These are phyloP conservation scores for Carettochelys insculpta DNA, from an alignment of 2,113 vertebrate species.

Conservation along the genomic window DNA sequence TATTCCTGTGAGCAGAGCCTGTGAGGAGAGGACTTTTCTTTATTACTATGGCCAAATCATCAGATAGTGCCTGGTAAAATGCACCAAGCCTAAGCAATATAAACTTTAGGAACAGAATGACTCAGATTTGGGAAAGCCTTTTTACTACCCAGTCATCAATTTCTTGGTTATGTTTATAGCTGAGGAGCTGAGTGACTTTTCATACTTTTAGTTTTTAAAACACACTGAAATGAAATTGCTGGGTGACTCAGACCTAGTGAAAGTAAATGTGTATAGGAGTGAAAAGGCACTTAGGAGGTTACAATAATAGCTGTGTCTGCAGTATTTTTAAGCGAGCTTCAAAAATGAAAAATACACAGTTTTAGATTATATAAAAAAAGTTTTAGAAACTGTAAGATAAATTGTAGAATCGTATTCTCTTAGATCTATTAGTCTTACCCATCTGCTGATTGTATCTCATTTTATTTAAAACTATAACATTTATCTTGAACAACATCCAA, in stretches of 20 bases:
- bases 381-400: background rate
- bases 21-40: background rate
- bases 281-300: slow-evolving; percentile 62
- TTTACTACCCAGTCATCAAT: slow-evolving; percentile 21
- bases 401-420: background rate
- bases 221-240: slow-evolving; percentile 48
- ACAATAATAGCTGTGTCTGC: slow-evolving; percentile 41
- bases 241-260: slow-evolving; percentile 67
- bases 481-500: slow-evolving; percentile 4
- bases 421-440: background rate
- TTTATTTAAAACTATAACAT: slow-evolving; percentile 4
- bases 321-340: background rate
- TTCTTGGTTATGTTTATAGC: slow-evolving; percentile 72
- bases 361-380: background rate
- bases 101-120: slow-evolving; percentile 24
- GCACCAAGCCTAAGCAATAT: background rate
- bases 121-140: slow-evolving; percentile 1
- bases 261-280: slow-evolving; percentile 61
- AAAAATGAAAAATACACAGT: background rate
- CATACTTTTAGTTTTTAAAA: slow-evolving; percentile 71
- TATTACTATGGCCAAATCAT: background rate
- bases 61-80: background rate
- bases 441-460: background rate
- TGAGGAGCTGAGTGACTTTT: slow-evolving; percentile 69
- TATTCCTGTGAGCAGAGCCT: background rate